phyloP scores from a whole-genome alignment of 2,113 vertebrate genomes.

The Sitta europaea region DNA sequence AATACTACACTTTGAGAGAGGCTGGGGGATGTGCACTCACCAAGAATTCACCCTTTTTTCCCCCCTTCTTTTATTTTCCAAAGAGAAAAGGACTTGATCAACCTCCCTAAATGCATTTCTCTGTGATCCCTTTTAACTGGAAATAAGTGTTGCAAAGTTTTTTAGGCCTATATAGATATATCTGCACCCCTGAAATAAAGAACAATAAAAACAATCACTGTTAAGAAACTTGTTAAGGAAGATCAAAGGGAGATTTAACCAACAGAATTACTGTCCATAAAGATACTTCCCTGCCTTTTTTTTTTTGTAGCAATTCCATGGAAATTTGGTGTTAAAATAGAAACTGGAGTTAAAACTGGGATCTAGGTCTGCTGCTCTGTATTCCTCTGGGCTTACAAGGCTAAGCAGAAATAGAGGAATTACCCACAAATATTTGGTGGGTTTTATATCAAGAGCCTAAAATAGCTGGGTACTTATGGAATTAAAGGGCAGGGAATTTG shows the following conservation, averaged over 20 bases:
- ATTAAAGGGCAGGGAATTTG: conserved; percentile 23
- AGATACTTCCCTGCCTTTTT: background rate
- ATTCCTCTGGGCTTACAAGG: background rate
- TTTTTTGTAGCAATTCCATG: background rate
- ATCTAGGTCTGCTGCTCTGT: background rate
- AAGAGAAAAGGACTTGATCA: background rate
- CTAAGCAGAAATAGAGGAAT: background rate
- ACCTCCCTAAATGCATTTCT: background rate
- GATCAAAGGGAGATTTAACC: conserved; percentile 1
- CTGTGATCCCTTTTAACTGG: background rate
- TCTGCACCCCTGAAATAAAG: background rate
- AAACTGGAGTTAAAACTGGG: conserved; percentile 13
- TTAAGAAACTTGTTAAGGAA: background rate
- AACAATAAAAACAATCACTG: background rate
- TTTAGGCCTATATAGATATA: background rate
- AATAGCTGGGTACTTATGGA: background rate
- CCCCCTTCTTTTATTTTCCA: accelerated
- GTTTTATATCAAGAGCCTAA: background rate
- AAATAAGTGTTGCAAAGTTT: background rate
- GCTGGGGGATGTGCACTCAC: background rate
- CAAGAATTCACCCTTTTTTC: background rate
- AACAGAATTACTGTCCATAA: background rate
- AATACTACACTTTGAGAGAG: background rate
- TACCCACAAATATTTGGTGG: conserved; percentile 12
- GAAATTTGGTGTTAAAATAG: background rate